Conservation (phyloP, 2,888 invertebrate species). For the Oeneis ivallda region DNA sequence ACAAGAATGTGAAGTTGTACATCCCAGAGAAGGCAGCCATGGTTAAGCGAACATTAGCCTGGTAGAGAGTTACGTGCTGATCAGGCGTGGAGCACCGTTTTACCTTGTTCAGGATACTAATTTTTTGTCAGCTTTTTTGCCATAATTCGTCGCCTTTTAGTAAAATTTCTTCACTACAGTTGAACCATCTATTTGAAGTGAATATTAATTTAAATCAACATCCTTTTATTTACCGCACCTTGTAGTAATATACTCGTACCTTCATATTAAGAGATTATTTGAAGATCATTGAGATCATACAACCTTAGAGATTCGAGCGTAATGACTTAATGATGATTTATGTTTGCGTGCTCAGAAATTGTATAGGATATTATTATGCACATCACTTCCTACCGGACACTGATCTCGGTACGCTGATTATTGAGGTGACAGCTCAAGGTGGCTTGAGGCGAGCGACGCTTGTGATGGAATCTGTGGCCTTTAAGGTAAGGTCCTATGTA, state of each 20-base stretch:
- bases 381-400: conserved; percentile 37
- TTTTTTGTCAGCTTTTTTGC: no score
- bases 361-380: conserved; percentile 37
- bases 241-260: not conserved
- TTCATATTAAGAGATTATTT: not conserved
- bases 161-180: no score
- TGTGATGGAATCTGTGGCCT: conserved; percentile 34
- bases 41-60: no score
- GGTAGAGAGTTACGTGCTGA: no score
- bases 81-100: no score
- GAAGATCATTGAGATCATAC: conserved; percentile 9
- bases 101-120: no score
- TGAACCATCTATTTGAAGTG: no score
- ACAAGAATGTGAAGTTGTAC: no score
- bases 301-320: conserved; percentile 20
- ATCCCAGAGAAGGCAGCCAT: no score
- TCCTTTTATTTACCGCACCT: no score
- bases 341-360: conserved; percentile 35
- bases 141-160: no score
- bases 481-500: conserved; percentile 24
- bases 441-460: conserved; percentile 21
- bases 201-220: no score
- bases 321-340: conserved; percentile 33
- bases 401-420: conserved; percentile 37
- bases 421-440: conserved; percentile 36